These are phyloP conservation scores for Lepidurus apus DNA, from an alignment of 1,140 invertebrate species.

Conservation along the genomic window DNA sequence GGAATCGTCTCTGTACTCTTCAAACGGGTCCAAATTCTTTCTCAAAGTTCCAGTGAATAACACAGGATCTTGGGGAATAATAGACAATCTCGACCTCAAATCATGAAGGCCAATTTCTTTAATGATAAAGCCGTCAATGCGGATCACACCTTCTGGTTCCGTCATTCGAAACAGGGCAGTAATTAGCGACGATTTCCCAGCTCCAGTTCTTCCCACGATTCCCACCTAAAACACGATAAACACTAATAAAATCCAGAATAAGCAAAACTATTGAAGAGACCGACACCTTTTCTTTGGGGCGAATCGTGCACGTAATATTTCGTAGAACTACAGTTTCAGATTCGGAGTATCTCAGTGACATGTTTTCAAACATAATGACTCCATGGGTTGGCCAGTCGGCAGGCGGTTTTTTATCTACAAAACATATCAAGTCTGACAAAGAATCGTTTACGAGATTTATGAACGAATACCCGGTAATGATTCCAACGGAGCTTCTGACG, in stretches of 20 bases:
- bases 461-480: conserved; percentile 41
- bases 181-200: conserved; percentile 76
- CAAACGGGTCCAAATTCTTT: conserved; percentile 82
- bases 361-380: conserved; percentile 59
- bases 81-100: conserved; percentile 65
- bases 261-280: conserved; percentile 30
- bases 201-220: conserved; percentile 63
- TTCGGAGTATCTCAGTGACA: conserved; percentile 59
- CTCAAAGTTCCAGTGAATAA: conserved; percentile 76
- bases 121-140: conserved; percentile 64
- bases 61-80: conserved; percentile 83
- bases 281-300: conserved; percentile 60
- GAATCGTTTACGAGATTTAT: conserved; percentile 43
- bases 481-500: conserved; percentile 43
- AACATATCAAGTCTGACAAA: conserved; percentile 24
- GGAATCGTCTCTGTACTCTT: conserved; percentile 59
- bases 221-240: conserved; percentile 50
- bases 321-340: conserved; percentile 60
- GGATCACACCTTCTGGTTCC: conserved; percentile 51
- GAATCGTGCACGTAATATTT: conserved; percentile 62
- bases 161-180: conserved; percentile 51
- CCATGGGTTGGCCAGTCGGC: conserved; percentile 65
- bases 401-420: conserved; percentile 56
- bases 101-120: conserved; percentile 60
- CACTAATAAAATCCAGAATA: neutral